phyloP scores from a whole-genome alignment of 2,888 invertebrate genomes.

The Pollenia griseotomentosa region DNA sequence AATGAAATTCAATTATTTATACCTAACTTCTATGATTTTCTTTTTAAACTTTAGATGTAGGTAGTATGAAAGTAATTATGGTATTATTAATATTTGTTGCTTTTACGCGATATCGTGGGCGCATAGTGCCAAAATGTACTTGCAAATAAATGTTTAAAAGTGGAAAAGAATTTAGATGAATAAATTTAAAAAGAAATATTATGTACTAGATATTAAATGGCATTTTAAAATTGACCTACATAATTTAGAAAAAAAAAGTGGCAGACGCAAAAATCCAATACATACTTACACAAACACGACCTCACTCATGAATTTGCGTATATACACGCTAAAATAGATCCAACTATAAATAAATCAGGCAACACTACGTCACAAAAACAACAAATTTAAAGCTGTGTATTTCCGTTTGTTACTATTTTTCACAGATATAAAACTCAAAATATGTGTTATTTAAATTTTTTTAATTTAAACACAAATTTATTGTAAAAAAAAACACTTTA shows the following conservation, averaged over 20 bases:
- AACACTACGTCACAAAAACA: conserved; percentile 54
- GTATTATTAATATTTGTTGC: too few species aligned
- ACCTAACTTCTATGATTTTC: too few species aligned
- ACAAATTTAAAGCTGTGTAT: conserved; percentile 66
- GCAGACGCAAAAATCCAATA: conserved; percentile 12
- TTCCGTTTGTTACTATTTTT: conserved; percentile 39
- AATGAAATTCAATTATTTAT: too few species aligned
- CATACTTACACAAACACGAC: conserved; percentile 51
- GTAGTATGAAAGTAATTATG: too few species aligned
- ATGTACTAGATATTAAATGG: background rate
- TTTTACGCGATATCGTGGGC: too few species aligned
- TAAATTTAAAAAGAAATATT: background rate
- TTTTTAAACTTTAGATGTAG: too few species aligned
- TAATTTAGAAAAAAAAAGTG: conserved; percentile 41
- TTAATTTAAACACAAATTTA: conserved; percentile 4
- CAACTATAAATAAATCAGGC: conserved; percentile 41
- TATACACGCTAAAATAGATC: background rate
- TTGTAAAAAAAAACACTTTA: conserved; percentile 11
- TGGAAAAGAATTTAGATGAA: background rate
- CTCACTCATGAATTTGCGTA: conserved; percentile 19
- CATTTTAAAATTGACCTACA: conserved; percentile 66
- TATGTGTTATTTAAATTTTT: background rate
- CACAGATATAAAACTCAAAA: background rate
- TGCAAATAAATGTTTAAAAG: too few species aligned
- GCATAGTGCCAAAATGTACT: too few species aligned